Conservation (phyloP, 2,888 invertebrate genomes). For the Polydrusus cervinus region DNA sequence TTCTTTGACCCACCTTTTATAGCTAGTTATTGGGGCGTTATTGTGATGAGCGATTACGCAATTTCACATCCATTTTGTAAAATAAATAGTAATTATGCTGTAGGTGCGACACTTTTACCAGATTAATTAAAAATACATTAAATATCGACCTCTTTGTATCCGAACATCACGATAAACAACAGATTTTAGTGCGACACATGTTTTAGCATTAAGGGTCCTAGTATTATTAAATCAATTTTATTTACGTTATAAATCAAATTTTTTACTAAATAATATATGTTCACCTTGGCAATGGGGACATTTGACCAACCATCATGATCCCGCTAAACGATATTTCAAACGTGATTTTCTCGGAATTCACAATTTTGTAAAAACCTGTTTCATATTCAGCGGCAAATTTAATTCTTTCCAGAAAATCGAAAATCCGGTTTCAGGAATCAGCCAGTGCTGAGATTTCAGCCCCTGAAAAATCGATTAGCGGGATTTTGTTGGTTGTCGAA, state of each 20-base stretch:
- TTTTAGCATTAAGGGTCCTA: background rate
- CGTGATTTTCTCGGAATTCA: too few species aligned
- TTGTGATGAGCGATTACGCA: background rate
- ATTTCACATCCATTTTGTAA: background rate
- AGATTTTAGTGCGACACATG: background rate
- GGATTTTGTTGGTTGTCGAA: too few species aligned
- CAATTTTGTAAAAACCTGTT: too few species aligned
- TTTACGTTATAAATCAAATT: background rate
- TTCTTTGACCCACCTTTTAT: background rate
- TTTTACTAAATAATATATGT: too few species aligned
- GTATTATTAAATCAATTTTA: background rate
- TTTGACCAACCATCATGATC: too few species aligned
- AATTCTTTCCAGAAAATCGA: too few species aligned
- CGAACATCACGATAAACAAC: background rate
- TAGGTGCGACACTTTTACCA: background rate
- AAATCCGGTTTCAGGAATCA: too few species aligned
- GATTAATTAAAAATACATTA: slow-evolving; percentile 5
- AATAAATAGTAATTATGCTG: background rate
- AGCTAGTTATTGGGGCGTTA: background rate
- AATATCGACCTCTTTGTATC: background rate
- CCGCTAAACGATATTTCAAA: too few species aligned
- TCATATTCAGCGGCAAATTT: too few species aligned
- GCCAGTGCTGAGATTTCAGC: too few species aligned
- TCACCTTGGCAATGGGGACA: too few species aligned
- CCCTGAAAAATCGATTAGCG: too few species aligned